phyloP scores from a whole-genome alignment of 2,888 invertebrate species.

The Automeris io region DNA sequence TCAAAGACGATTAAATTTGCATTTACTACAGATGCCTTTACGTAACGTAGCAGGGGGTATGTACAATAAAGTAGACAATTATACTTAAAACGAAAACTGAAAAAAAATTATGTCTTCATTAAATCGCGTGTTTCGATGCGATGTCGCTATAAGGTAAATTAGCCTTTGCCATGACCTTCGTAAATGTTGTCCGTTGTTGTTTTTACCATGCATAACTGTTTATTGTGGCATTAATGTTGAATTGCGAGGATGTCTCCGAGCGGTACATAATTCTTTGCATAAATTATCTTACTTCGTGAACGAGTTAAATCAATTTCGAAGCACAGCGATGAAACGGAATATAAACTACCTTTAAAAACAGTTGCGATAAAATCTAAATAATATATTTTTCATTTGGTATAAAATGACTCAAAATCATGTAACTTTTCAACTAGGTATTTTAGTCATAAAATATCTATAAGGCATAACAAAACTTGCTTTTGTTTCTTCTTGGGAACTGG shows the following conservation, averaged over 20 bases:
- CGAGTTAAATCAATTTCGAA: constrained; percentile 38
- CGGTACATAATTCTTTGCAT: constrained; percentile 68
- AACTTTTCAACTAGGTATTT: no score
- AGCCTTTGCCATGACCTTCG: constrained; percentile 60
- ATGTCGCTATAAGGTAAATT: constrained; percentile 58
- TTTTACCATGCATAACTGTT: constrained; percentile 40
- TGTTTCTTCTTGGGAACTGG: no score
- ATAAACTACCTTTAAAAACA: constrained; percentile 27
- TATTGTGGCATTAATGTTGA: constrained; percentile 46
- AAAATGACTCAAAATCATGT: no score
- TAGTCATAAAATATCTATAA: no score
- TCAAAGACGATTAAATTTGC: background rate
- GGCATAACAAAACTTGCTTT: no score
- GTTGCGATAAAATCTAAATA: background rate
- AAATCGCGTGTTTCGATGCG: constrained; percentile 44
- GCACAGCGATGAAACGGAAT: constrained; percentile 22
- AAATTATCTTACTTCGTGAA: constrained; percentile 49
- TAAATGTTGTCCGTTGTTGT: constrained; percentile 30
- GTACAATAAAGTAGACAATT: constrained; percentile 13
- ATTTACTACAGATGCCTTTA: background rate
- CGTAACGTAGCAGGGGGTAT: background rate
- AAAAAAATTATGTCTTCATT: constrained; percentile 31
- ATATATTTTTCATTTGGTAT: no score
- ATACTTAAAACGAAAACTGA: background rate
- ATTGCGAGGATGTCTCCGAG: constrained; percentile 52